Percentiles rank a stretch among this genome's conserved stretches.
Evolutionary conservation across 2,888 invertebrate species (phyloP).

Genomic region (Punctoribates punctum): DNA sequence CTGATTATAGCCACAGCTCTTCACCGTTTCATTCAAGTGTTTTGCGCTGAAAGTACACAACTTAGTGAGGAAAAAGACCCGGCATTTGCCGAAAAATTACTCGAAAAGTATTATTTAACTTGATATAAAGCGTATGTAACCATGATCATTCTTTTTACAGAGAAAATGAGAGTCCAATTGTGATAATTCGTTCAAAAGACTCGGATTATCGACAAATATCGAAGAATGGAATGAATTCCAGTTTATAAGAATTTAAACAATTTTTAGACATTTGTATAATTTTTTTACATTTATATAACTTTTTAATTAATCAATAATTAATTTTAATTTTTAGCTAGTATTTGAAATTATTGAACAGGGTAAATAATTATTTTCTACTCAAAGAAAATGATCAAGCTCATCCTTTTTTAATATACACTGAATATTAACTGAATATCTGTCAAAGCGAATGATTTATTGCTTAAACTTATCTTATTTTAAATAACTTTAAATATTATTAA

Average conservation of each 20-base stretch:
- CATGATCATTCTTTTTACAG: not conserved
- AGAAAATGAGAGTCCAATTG: not conserved
- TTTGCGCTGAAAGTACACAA: slow-evolving; percentile 41
- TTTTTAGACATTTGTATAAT: not conserved
- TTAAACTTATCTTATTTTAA: too few relatives aligned
- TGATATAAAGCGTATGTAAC: too few relatives aligned
- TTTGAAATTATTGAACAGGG: too few relatives aligned
- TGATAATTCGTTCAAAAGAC: not conserved
- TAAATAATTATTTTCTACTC: too few relatives aligned
- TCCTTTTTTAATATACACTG: not conserved
- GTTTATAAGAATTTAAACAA: not conserved
- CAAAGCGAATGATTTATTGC: too few relatives aligned
- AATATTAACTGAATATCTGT: not conserved
- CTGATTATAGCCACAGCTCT: slow-evolving; percentile 44
- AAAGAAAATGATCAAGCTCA: too few relatives aligned
- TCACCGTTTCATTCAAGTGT: slow-evolving; percentile 43
- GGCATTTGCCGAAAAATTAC: slow-evolving; percentile 4
- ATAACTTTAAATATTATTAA: too few relatives aligned
- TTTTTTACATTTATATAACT: not conserved
- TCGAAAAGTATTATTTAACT: not conserved
- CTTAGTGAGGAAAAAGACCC: not conserved
- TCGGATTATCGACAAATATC: not conserved
- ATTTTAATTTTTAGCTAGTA: too few relatives aligned
- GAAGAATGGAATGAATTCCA: not conserved
- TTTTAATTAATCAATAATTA: too few relatives aligned